Base-by-base conservation (phyloP, 1,140 invertebrate genomes). In the Lepidurus arcticus region DNA sequence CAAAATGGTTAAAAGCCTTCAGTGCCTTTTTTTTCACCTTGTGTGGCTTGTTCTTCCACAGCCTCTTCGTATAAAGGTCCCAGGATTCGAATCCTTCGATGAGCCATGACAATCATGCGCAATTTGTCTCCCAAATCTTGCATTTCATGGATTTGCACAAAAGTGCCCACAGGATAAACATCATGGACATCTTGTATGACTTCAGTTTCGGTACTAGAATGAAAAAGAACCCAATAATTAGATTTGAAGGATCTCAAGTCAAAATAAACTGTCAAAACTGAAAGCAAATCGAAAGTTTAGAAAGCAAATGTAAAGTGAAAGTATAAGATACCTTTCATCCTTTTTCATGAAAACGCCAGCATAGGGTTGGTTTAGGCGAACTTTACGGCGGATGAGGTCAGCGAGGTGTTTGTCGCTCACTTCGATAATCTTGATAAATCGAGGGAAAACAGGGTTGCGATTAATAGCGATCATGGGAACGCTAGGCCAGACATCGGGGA, bases 351-450 rank as follows among this genome's bases (percentile, higher is more conserved):
- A 99, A 16, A 99, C 92, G 45, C 98, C 98, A 81, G 96, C 93
- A 85, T 99, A 99, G 0, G 98, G 98, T 84, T 98, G 95, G 85
- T 97, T 97, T 7, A 99, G 84, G 85, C 93, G 93, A 0, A 99
- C 94, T 88, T 99, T 99, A 81, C 95, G 89, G 86, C 95, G 88
- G 78, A 99, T 90, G 43, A 99, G 84, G 83, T 97, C 92, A 82
- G 98, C 95, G 73, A 99, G 86, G 74, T 90, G 86, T 80, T 94
- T 92, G 87, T 99, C 92, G 26, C 92, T 90, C 16, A 99, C 87
- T 87, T 99, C 97, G 80, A 99, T 92, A 80, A 99, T 90, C 87
- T 99, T 99, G 79, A 98, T 96, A 87, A 99, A 99, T 82, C 94
- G 90, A 65, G 98, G 98, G 88, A 99, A 99, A 1, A 99, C 92